Evolutionary conservation across 2,113 vertebrate species (phyloP), one percentile per base, ranked within the genome.

Genomic region (Saguinus imperator): DNA sequence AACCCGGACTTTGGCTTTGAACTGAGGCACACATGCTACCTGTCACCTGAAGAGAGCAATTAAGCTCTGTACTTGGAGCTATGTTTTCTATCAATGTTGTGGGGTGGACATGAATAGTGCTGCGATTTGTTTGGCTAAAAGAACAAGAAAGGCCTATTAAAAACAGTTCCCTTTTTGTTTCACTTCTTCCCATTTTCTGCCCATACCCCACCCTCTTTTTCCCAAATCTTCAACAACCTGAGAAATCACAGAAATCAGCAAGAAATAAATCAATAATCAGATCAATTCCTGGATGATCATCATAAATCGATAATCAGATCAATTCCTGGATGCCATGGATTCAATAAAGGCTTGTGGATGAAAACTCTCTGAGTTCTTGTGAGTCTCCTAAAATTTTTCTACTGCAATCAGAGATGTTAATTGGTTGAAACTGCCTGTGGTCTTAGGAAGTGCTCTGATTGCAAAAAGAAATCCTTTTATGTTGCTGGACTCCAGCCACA

Each of bases 381-480:
- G 94, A 87, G 66, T 86, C 85, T 87, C 92, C 94, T 97, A 91
- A 95, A 94, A 92, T 85, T 68, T 89, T 97, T 97, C 82, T 75
- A 23, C 32, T 57, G 88, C 86, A 64, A 95, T 66, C 90, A 89
- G 80, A 97, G 92, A 94, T 52, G 88, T 96, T 97, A 97, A 98
- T 97, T 86, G 97, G 98, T 98, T 98, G 98, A 95, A 97, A 86
- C 29, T 91, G 94, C 96, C 96, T 97, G 98, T 91, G 97, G 97
- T 97, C 50, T 96, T 83, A 97, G 94, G 97, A 95, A 97, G 94
- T 97, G 92, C 96, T 98, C 98, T 17, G 50, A 93, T 98, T 98
- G 98, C 98, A 98, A 25, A 86, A 83, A 92, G 92, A 97, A 94
- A 97, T 95, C 87, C 84, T 90, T 83, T 76, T 93, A 25, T 50